Base-by-base conservation (phyloP, 2,888 invertebrate genomes). In the Podabrus alpinus region DNA sequence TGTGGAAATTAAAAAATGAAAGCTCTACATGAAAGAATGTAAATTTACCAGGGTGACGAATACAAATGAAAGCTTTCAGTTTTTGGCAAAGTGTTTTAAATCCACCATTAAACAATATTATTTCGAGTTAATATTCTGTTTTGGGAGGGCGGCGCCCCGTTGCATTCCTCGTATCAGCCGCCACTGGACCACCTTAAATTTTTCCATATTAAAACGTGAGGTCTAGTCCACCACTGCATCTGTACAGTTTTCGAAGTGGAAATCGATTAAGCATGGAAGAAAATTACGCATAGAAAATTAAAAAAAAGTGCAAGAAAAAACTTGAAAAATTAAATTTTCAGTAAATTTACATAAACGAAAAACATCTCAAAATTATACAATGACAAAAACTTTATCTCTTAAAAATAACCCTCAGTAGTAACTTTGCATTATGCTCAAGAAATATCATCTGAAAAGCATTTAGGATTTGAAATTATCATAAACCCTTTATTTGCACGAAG, bases 391-490 rank as follows among this genome's bases (percentile, higher is more conserved):
- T 71, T 71, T 66, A 62, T 64, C 59, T 66, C 59, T 67, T 25
- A 71, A 71, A 71, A 71, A 71, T 71, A 71, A 71, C 69, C 69
- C 70, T 64, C 62, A 64, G 62, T 64, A 64, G 70, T 71, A 71
- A 71, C 70, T 71, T 21, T 66, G 29, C 70, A 71, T 71, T 71
- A 71, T 66, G 71, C 67, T 66, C 59, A 60, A 45, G 60, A 71
- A 71, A 73, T 73, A 73, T 73, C 70, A 69, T 71, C 60, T 67
- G 68, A 62, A 70, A 70, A 67, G 75, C 72, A 70, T 75, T 72
- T 69, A 70, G 69, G 72, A 75, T 72, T 75, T 70, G 71, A 64
- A 69, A 75, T 75, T 72, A 72, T 72, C 75, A 75, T 75, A 75
- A 75, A 75, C 75, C 75, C 72, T 75, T 75, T 75, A 75, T 72